A percentile compares a stretch with the other conserved stretches of the same genome.
Conservation (phyloP, 2,113 vertebrate genomes). For the Hipposideros armiger region DNA sequence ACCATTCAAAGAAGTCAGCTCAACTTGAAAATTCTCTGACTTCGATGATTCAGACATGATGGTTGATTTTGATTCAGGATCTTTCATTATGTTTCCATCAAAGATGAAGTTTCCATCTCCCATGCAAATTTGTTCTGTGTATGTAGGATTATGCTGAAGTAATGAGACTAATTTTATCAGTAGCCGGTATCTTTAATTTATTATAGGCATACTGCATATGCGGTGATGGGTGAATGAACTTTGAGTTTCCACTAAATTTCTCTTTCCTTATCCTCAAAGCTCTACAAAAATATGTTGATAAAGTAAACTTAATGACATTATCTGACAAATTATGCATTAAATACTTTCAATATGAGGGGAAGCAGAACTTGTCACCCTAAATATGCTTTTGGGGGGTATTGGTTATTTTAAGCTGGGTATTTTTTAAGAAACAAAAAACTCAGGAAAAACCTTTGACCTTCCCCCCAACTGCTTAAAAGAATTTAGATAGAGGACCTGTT, state of each 20-base stretch:
- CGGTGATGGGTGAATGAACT: not conserved
- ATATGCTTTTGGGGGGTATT: not conserved
- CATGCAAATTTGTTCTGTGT: not conserved
- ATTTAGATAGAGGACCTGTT: too few species aligned
- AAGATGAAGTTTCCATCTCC: not conserved
- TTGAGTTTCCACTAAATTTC: not conserved
- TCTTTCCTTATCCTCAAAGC: not conserved
- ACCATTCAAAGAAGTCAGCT: not conserved
- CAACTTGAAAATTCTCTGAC: constrained; percentile 15
- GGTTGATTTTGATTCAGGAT: not conserved
- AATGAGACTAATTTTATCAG: not conserved
- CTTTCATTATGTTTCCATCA: not conserved
- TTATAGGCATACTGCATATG: not conserved
- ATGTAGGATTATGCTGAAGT: not conserved
- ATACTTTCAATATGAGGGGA: not conserved
- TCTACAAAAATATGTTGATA: not conserved
- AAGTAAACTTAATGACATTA: not conserved
- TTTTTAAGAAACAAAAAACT: not conserved
- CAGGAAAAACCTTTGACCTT: not conserved
- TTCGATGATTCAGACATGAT: not conserved
- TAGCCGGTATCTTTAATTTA: not conserved
- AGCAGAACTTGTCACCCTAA: not conserved
- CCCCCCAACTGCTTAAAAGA: too few species aligned
- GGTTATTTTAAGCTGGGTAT: not conserved
- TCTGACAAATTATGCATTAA: not conserved